A percentile compares a stretch with the other conserved stretches of the same genome.
Conservation (phyloP, 2,888 invertebrate species). For the Pecten maximus region DNA sequence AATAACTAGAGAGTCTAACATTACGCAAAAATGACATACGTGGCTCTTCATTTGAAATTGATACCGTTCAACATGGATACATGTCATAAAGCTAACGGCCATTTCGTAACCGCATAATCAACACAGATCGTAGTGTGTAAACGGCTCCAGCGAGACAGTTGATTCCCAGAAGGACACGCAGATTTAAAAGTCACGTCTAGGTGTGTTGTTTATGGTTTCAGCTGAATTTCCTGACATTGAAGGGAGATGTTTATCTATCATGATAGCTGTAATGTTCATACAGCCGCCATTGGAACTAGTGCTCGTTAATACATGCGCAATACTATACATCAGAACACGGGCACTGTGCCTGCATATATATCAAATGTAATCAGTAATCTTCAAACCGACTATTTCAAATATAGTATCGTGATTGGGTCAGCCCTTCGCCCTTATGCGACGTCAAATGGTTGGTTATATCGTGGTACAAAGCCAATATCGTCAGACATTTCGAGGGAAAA, state of each 20-base stretch:
- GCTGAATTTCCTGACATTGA: background rate
- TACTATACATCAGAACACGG: background rate
- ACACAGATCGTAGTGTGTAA: background rate
- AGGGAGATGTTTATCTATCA: background rate
- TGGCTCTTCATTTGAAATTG: background rate
- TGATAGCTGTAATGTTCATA: background rate
- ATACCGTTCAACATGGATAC: background rate
- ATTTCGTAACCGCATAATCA: background rate
- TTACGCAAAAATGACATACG: background rate
- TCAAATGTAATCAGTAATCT: background rate
- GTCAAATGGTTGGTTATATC: no score
- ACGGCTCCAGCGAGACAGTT: background rate
- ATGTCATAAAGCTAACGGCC: background rate
- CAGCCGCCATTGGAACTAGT: background rate
- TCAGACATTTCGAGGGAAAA: no score
- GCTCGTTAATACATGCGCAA: background rate
- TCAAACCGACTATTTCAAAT: background rate
- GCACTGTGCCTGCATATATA: background rate
- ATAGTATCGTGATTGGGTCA: background rate
- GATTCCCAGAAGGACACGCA: background rate
- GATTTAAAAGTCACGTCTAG: background rate
- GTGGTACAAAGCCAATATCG: no score
- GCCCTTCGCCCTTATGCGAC: background rate
- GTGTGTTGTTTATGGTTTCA: background rate
- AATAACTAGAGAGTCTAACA: background rate